Conservation (phyloP, 2,113 vertebrate genomes). For the Theristicus caerulescens region DNA sequence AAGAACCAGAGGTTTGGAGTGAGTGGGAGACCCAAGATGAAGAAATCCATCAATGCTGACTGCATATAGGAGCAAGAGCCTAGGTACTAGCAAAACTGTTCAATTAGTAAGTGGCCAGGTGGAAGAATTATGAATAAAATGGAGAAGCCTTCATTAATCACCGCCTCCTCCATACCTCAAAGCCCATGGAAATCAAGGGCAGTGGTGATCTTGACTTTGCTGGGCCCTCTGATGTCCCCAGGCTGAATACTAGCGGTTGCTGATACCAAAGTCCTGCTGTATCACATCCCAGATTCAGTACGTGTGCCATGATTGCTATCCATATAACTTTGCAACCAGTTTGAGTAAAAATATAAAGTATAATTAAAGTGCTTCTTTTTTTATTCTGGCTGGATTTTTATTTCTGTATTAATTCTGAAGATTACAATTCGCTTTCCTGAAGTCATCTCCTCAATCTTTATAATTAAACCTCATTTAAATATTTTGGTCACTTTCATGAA, state of each 20-base stretch:
- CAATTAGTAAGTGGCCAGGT: not conserved
- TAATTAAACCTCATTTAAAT: constrained; percentile 48
- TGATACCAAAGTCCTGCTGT: not conserved
- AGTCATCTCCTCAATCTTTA: not conserved
- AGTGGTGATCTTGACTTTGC: not conserved
- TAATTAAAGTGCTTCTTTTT: not conserved
- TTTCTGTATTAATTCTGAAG: not conserved
- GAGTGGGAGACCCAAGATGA: not conserved
- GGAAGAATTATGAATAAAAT: not conserved
- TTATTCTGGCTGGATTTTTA: not conserved
- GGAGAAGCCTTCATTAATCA: not conserved
- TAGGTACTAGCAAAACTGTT: not conserved
- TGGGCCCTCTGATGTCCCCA: not conserved
- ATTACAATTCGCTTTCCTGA: not conserved
- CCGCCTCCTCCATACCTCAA: not conserved
- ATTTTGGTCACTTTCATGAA: constrained; percentile 31
- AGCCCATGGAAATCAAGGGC: not conserved
- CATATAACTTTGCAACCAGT: not conserved
- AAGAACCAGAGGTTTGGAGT: not conserved
- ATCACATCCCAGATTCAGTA: not conserved
- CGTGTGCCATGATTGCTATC: not conserved
- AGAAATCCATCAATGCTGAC: not conserved
- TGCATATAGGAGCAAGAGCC: not conserved
- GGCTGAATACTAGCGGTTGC: not conserved
- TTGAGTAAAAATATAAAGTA: not conserved